Evolutionary conservation across 2,888 invertebrate genomes (phyloP).

Genomic region (Dasypolia templi): DNA sequence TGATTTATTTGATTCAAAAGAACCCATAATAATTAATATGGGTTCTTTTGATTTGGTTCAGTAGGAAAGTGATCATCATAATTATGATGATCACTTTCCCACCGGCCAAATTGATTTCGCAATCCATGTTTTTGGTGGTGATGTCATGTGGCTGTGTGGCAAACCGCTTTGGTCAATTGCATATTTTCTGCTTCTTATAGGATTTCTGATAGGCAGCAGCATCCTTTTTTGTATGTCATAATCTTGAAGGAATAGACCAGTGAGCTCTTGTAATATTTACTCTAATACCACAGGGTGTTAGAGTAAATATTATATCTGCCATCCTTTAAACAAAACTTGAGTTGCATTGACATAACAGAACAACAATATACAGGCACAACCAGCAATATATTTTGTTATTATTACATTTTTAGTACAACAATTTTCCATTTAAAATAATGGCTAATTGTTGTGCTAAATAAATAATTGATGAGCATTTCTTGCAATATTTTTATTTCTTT

Average conservation of each 20-base stretch:
- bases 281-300: no score
- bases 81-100: neutral
- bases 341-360: neutral
- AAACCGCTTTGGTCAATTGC: neutral
- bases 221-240: neutral
- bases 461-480: neutral
- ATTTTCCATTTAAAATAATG: neutral
- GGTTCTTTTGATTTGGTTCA: no score
- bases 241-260: neutral
- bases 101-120: neutral
- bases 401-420: neutral
- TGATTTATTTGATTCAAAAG: neutral
- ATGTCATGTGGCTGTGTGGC: neutral
- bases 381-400: neutral
- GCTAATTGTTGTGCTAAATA: neutral
- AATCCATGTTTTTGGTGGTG: neutral
- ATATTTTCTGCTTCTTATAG: neutral
- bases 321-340: neutral
- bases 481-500: neutral
- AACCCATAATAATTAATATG: neutral
- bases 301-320: no score
- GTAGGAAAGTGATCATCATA: no score
- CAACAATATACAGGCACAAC: neutral
- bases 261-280: neutral
- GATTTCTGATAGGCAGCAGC: neutral